Conservation (phyloP, 2,888 invertebrate genomes). For the Hipparchia sbordonii region DNA sequence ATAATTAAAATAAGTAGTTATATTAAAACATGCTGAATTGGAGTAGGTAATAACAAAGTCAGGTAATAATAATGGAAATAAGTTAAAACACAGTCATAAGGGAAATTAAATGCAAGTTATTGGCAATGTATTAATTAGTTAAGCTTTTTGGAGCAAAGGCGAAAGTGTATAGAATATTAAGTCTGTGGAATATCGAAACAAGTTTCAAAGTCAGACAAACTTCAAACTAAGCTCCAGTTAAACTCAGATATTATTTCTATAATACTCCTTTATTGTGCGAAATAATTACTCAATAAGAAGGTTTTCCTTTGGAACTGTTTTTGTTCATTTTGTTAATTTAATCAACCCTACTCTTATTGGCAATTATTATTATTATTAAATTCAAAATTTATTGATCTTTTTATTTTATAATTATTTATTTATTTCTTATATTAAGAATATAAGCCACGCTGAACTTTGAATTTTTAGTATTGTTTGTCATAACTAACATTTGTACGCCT, state of each 20-base stretch:
- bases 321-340: constrained; percentile 27
- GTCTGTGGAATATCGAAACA: constrained; percentile 26
- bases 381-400: too few species aligned
- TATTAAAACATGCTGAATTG: too few species aligned
- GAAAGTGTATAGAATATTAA: constrained; percentile 16
- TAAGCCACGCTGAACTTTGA: too few species aligned
- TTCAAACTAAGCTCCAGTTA: constrained; percentile 25
- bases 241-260: constrained; percentile 30
- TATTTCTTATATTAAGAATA: too few species aligned
- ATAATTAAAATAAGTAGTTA: too few species aligned
- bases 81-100: constrained; percentile 1
- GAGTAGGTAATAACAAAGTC: too few species aligned
- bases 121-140: constrained; percentile 13
- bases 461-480: too few species aligned
- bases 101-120: constrained; percentile 11
- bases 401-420: too few species aligned
- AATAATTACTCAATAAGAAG: constrained; percentile 40
- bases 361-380: neutral
- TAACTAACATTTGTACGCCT: too few species aligned
- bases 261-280: constrained; percentile 30
- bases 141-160: constrained; percentile 2
- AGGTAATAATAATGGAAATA: neutral
- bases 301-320: constrained; percentile 31
- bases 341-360: constrained; percentile 22
- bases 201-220: constrained; percentile 34